Percentiles rank a stretch among this genome's conserved stretches.
Conservation (phyloP, 2,888 invertebrate genomes). For the Lymantria monacha region DNA sequence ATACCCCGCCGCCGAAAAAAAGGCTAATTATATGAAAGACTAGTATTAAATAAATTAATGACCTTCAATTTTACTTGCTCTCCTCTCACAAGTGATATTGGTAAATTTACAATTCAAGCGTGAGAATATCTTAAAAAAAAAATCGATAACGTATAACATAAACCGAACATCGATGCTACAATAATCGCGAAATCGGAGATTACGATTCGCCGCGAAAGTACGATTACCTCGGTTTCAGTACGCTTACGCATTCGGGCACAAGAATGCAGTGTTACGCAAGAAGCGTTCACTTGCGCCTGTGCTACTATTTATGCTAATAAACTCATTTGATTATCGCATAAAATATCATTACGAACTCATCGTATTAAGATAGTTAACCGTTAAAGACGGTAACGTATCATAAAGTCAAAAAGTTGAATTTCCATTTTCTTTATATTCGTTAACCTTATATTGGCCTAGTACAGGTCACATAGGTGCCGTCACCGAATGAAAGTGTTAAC, state of each 20-base stretch:
- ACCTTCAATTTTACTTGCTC: too few relatives aligned
- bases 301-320: constrained; percentile 34
- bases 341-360: constrained; percentile 28
- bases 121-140: too few relatives aligned
- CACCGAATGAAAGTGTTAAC: too few relatives aligned
- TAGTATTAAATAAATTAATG: too few relatives aligned
- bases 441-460: too few relatives aligned
- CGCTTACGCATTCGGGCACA: constrained; percentile 58
- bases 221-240: constrained; percentile 41
- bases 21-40: too few relatives aligned
- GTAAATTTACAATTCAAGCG: too few relatives aligned
- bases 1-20: too few relatives aligned
- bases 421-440: too few relatives aligned
- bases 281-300: constrained; percentile 46
- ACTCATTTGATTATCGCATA: constrained; percentile 35
- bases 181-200: constrained; percentile 38
- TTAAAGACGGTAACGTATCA: neutral
- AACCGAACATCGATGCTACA: constrained; percentile 27
- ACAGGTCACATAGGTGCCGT: too few relatives aligned
- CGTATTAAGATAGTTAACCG: constrained; percentile 5
- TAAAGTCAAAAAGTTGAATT: neutral
- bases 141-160: constrained; percentile 10
- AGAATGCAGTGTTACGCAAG: constrained; percentile 62
- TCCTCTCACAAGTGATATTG: too few relatives aligned
- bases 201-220: constrained; percentile 40